Percentiles rank a stretch among this genome's conserved stretches.
These are phyloP conservation scores for Apoda limacodes DNA, from an alignment of 2,888 invertebrate genomes.

Conservation along the genomic window DNA sequence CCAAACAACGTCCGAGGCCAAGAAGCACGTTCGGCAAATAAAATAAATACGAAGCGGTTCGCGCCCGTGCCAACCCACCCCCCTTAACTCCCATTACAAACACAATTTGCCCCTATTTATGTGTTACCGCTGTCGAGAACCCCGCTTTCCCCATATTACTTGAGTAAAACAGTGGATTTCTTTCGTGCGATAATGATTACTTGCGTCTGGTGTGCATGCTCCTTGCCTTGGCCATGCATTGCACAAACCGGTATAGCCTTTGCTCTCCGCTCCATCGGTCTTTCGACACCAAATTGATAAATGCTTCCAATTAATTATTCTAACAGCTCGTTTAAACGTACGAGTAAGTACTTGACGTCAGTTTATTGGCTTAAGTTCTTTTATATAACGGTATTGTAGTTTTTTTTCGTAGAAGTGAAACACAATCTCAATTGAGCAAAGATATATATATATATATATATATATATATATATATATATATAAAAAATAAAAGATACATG, in stretches of 20 bases:
- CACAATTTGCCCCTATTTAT: conserved; percentile 58
- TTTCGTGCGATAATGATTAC: conserved; percentile 7
- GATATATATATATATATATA: no score
- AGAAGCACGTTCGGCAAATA: conserved; percentile 64
- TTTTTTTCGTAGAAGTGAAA: no score
- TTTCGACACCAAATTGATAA: conserved; percentile 33
- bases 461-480: no score
- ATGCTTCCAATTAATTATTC: conserved; percentile 33
- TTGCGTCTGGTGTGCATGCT: neutral
- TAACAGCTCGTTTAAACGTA: conserved; percentile 20
- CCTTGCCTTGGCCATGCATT: neutral
- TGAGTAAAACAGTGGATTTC: conserved; percentile 20
- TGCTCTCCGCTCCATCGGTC: conserved; percentile 29
- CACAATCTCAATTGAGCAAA: no score
- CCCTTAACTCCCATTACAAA: conserved; percentile 45
- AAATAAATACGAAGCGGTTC: conserved; percentile 55
- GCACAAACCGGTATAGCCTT: conserved; percentile 9
- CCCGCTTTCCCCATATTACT: conserved; percentile 8
- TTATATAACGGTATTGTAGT: no score
- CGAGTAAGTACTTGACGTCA: conserved; percentile 2
- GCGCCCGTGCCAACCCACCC: conserved; percentile 30
- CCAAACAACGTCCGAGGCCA: conserved; percentile 54
- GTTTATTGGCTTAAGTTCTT: conserved; percentile 27
- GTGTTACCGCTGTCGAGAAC: conserved; percentile 31
- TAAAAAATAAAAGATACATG: no score